Percentiles rank a stretch among this genome's conserved stretches.
Conservation (phyloP, 35 echinoderm and acorn worm species). For the Nesometra sesokonis region DNA sequence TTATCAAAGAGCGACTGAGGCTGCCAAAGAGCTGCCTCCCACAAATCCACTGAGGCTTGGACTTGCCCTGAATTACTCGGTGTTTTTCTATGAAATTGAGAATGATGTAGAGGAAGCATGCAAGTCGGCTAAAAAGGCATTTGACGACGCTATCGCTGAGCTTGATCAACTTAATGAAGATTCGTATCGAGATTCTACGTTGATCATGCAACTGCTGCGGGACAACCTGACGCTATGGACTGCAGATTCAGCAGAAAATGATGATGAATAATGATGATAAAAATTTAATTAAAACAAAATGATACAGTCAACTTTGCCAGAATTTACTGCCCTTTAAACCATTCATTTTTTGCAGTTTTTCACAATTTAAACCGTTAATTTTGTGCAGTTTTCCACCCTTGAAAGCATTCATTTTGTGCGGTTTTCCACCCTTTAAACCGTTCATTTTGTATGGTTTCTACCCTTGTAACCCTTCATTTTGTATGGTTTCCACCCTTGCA, state of each 20-base stretch:
- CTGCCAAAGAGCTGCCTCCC: neutral
- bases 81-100: slow-evolving; percentile 55
- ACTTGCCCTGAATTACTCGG: slow-evolving; percentile 52
- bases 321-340: no score
- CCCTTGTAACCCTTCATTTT: no score
- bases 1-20: neutral
- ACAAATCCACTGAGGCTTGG: slow-evolving; percentile 58
- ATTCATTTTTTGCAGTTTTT: no score
- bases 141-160: slow-evolving; percentile 10
- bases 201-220: slow-evolving; percentile 8
- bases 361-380: no score
- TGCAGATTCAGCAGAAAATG: neutral
- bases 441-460: no score
- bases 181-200: neutral
- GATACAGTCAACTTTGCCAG: no score
- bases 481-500: no score
- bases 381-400: no score
- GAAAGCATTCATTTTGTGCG: no score
- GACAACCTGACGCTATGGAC: neutral
- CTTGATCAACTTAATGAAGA: neutral
- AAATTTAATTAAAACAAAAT: neutral
- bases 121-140: slow-evolving; percentile 5
- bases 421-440: no score
- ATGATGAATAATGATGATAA: neutral
- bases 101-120: slow-evolving; percentile 1